These are phyloP conservation scores for Drosophila trapezifrons DNA, from an alignment of 1,140 invertebrate species.

Conservation along the genomic window DNA sequence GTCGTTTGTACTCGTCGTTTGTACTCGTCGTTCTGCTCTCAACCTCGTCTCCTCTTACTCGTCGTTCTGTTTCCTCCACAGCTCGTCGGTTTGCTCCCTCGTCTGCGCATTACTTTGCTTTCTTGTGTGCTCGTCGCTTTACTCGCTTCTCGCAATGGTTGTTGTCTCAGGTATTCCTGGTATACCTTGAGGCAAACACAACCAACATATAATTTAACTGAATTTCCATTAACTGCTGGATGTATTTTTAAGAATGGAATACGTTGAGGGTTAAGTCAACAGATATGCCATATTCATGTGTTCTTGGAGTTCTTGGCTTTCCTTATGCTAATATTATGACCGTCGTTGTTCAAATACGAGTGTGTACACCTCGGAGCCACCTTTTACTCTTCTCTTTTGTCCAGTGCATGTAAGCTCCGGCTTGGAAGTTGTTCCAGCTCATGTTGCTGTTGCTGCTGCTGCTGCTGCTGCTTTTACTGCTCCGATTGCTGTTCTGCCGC, in stretches of 20 bases:
- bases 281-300: slow-evolving; percentile 8
- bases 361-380: slow-evolving; percentile 19
- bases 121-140: not conserved
- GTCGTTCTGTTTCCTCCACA: no score
- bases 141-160: not conserved
- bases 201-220: not conserved
- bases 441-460: slow-evolving; percentile 21
- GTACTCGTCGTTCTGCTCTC: no score
- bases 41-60: no score
- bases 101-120: not conserved
- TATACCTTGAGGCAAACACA: not conserved
- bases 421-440: slow-evolving; percentile 59
- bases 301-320: not conserved
- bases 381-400: slow-evolving; percentile 44
- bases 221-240: not conserved
- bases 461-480: slow-evolving; percentile 3
- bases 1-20: no score
- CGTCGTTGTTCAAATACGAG: slow-evolving; percentile 23
- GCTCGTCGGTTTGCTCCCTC: not conserved
- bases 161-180: no score
- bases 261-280: slow-evolving; percentile 5
- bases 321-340: slow-evolving; percentile 25
- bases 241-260: not conserved
- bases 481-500: slow-evolving; percentile 27
- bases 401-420: slow-evolving; percentile 68